Percentiles rank a stretch among this genome's conserved stretches.
Evolutionary conservation across 2,797 vertebrate genomes (phyloP).

Genomic region (Melopsittacus undulatus): DNA sequence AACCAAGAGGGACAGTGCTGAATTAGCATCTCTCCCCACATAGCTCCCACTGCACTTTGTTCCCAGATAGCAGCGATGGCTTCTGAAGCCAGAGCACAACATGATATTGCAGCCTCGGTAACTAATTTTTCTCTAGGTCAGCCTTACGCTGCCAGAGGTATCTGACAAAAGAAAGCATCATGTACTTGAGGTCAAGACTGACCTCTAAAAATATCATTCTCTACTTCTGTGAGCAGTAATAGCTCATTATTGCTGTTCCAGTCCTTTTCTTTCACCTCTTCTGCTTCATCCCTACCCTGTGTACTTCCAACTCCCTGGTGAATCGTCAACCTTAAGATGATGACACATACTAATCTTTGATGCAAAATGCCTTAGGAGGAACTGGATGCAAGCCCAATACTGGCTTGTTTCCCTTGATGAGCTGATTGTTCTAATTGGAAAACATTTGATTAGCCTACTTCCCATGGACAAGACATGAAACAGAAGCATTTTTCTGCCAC

Average conservation of each 20-base stretch:
- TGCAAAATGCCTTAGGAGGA: constrained; percentile 37
- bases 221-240: not conserved
- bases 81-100: not conserved
- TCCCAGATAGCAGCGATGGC: not conserved
- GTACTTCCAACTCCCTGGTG: not conserved
- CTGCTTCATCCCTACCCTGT: not conserved
- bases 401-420: constrained; percentile 26
- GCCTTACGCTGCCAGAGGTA: not conserved
- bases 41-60: not conserved
- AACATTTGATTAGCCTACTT: constrained; percentile 50
- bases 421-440: constrained; percentile 36
- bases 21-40: not conserved
- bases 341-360: not conserved
- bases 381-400: constrained; percentile 27
- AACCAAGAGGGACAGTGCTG: constrained; percentile 3
- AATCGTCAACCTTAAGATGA: not conserved
- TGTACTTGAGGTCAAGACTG: not conserved
- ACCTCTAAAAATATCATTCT: not conserved
- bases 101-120: not conserved
- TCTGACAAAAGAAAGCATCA: not conserved
- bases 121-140: not conserved
- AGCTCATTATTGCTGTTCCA: not conserved
- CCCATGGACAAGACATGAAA: constrained; percentile 9
- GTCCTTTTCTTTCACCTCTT: not conserved
- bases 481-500: not conserved